Evolutionary conservation across 2,797 vertebrate species (phyloP).

Genomic region (Coregonus sp.): DNA sequence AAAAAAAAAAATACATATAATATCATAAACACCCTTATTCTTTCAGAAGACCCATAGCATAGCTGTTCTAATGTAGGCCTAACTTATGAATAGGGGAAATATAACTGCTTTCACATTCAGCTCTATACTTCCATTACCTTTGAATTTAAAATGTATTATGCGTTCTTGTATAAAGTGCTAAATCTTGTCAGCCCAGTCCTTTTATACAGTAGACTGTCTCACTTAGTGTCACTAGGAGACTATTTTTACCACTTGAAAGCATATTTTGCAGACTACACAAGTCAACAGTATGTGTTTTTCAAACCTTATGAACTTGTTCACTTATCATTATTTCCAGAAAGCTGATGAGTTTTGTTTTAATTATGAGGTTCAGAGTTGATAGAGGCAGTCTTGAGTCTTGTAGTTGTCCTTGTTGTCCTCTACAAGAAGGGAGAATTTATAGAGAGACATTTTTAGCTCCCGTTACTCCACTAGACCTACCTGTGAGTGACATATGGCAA

Average conservation of each 20-base stretch:
- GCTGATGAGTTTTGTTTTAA: constrained; percentile 46
- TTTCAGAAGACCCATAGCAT: constrained; percentile 7
- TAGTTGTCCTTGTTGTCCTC: constrained; percentile 66
- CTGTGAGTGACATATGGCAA: constrained; percentile 74
- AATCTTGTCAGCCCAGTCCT: constrained; percentile 31
- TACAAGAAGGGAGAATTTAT: constrained; percentile 53
- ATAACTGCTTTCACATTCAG: constrained; percentile 13
- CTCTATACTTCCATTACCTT: neutral
- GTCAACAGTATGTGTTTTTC: constrained; percentile 36
- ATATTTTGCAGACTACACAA: constrained; percentile 54
- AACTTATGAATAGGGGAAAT: constrained; percentile 18
- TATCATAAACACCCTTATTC: constrained; percentile 25
- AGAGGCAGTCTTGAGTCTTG: constrained; percentile 44
- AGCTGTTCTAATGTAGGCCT: constrained; percentile 18
- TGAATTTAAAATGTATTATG: constrained; percentile 14
- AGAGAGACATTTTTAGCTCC: constrained; percentile 57
- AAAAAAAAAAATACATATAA: neutral
- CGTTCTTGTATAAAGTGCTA: constrained; percentile 29
- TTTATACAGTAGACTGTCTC: constrained; percentile 43
- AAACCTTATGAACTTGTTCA: constrained; percentile 40
- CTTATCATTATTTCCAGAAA: neutral
- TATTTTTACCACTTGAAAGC: constrained; percentile 67
- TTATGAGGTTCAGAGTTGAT: constrained; percentile 52
- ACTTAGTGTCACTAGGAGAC: constrained; percentile 51
- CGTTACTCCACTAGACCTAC: constrained; percentile 62